Evolutionary conservation across 1,140 invertebrate species (phyloP).

Genomic region (Zaprionus tsacasi): DNA sequence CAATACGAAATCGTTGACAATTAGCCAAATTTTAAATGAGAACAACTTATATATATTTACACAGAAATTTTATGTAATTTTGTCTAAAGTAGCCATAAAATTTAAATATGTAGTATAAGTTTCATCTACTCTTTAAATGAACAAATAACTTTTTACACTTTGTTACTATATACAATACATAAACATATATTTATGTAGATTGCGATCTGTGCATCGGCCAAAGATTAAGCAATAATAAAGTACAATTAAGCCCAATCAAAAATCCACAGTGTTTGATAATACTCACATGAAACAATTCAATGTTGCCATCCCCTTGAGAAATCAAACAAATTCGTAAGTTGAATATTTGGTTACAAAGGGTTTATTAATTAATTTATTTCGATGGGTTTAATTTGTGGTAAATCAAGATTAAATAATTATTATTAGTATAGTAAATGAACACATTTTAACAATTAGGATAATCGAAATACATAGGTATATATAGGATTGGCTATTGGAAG

Average conservation of each 20-base stretch:
- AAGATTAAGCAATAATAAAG: slow-evolving; percentile 80
- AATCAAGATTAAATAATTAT: slow-evolving; percentile 43
- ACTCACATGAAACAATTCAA: not conserved
- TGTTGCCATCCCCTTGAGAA: slow-evolving; percentile 25
- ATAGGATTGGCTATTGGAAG: not conserved
- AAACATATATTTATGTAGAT: slow-evolving; percentile 55
- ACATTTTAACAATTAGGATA: slow-evolving; percentile 46
- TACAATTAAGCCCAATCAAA: slow-evolving; percentile 56
- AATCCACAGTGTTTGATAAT: not conserved
- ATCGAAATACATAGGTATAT: not conserved
- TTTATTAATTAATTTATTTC: slow-evolving; percentile 51
- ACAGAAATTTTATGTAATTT: slow-evolving; percentile 31
- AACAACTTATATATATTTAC: slow-evolving; percentile 45
- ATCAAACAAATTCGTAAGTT: not conserved
- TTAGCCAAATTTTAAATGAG: slow-evolving; percentile 60
- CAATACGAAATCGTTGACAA: slow-evolving; percentile 37
- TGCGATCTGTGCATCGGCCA: slow-evolving; percentile 77
- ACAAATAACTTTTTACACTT: slow-evolving; percentile 49
- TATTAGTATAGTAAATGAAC: slow-evolving; percentile 50
- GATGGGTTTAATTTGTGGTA: slow-evolving; percentile 47
- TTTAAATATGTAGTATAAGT: slow-evolving; percentile 20
- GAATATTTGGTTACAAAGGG: slow-evolving; percentile 16
- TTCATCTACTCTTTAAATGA: slow-evolving; percentile 33
- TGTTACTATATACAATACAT: slow-evolving; percentile 41
- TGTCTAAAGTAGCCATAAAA: slow-evolving; percentile 52